Conservation (phyloP, 92 coral and sea anemone species). For the Diadumene lineata region DNA sequence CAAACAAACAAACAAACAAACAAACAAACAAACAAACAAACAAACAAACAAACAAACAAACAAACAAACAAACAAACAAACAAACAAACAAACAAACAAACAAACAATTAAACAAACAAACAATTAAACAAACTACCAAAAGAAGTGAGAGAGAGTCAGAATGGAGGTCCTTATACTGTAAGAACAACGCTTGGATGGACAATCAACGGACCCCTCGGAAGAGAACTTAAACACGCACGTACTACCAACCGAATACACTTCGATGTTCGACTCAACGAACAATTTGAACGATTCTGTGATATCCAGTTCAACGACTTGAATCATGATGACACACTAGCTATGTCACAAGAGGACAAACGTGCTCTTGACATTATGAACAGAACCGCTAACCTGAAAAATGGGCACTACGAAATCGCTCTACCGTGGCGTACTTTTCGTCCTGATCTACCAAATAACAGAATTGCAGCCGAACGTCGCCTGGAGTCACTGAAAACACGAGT, state of each 20-base stretch:
- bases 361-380: slow-evolving; percentile 58
- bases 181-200: slow-evolving; percentile 67
- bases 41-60: too few species aligned
- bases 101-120: too few species aligned
- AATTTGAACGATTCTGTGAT: too few species aligned
- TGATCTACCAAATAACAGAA: slow-evolving; percentile 57
- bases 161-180: slow-evolving; percentile 61
- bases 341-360: slow-evolving; percentile 53
- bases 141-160: slow-evolving; percentile 44
- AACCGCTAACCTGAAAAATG: slow-evolving; percentile 38
- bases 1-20: too few species aligned
- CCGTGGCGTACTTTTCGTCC: slow-evolving; percentile 72
- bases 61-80: too few species aligned
- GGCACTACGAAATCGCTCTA: slow-evolving; percentile 65
- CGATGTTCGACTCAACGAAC: slow-evolving; percentile 32
- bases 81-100: too few species aligned
- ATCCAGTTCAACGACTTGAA: too few species aligned
- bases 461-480: slow-evolving; percentile 49
- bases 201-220: slow-evolving; percentile 67
- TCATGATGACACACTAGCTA: slow-evolving; percentile 11
- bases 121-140: too few species aligned
- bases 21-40: too few species aligned
- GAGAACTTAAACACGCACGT: slow-evolving; percentile 17
- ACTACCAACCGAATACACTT: slow-evolving; percentile 33
- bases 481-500: slow-evolving; percentile 42